These are phyloP conservation scores for Herpailurus yagouaroundi DNA, from an alignment of 2,113 vertebrate species.

Conservation along the genomic window DNA sequence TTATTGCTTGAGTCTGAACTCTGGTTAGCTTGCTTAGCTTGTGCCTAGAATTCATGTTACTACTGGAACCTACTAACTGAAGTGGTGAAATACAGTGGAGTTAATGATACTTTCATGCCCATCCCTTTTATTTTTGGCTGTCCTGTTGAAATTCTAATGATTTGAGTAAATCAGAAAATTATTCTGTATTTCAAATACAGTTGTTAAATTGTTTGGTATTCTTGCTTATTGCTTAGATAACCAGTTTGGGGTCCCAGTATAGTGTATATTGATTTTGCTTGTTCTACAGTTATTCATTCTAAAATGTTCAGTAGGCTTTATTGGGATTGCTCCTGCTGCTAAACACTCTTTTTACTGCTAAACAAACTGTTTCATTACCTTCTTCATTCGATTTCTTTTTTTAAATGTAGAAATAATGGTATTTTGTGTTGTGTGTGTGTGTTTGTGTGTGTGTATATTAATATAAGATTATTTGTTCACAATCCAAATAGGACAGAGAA, in stretches of 20 bases:
- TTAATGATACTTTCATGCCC: neutral
- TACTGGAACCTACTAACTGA: neutral
- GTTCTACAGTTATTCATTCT: neutral
- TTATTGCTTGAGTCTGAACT: neutral
- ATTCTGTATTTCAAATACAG: neutral
- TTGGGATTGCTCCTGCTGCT: neutral
- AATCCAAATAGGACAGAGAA: neutral
- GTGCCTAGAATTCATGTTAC: neutral
- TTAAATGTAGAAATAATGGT: neutral
- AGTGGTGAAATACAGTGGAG: neutral
- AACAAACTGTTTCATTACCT: neutral
- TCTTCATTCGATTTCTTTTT: slow-evolving; percentile 34
- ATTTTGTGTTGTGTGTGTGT: neutral
- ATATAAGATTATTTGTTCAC: neutral
- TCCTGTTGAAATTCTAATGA: neutral
- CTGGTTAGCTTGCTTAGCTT: neutral
- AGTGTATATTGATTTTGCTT: neutral
- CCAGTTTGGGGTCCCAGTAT: neutral
- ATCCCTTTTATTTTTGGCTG: neutral
- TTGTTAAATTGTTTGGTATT: neutral
- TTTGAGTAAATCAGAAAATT: neutral
- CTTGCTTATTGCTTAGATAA: neutral
- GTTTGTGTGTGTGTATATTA: neutral
- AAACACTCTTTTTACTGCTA: neutral
- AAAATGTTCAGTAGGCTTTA: neutral